Conservation (phyloP, 2,113 vertebrate species). For the Prunella himalayana region DNA sequence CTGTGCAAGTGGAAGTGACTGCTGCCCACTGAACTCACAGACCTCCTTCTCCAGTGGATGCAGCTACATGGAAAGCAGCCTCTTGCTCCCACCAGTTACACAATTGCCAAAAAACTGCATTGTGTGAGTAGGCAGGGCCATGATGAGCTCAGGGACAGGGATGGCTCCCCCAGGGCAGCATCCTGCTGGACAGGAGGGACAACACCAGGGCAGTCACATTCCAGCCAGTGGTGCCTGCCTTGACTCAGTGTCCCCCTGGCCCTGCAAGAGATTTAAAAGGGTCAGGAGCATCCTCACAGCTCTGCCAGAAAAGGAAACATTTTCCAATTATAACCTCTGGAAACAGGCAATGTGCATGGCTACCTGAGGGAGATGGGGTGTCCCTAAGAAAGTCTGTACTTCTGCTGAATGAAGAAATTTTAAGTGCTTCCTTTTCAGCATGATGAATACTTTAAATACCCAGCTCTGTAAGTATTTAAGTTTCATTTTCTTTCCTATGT, state of each 20-base stretch:
- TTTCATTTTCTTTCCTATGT: neutral
- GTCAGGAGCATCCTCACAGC: rapidly evolving
- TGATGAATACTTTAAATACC: neutral
- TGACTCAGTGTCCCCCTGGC: neutral
- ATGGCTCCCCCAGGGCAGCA: rapidly evolving
- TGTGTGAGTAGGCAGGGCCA: rapidly evolving
- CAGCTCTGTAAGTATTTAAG: neutral
- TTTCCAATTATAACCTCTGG: neutral
- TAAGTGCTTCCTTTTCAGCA: neutral
- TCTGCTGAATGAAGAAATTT: neutral
- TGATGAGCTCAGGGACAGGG: neutral
- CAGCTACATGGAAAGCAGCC: neutral
- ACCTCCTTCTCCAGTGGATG: neutral
- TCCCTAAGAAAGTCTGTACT: neutral
- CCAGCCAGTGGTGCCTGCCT: rapidly evolving
- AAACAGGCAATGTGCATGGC: rapidly evolving
- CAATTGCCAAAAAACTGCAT: rapidly evolving
- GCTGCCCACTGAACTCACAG: neutral
- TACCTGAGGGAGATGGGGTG: neutral
- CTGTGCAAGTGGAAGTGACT: neutral
- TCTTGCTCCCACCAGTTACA: neutral
- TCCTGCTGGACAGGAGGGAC: neutral
- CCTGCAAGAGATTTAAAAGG: neutral
- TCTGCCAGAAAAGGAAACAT: neutral
- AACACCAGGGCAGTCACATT: rapidly evolving